Base-by-base conservation (phyloP, 2,888 invertebrate species). In the Bursaphelenchus okinawaensis region DNA sequence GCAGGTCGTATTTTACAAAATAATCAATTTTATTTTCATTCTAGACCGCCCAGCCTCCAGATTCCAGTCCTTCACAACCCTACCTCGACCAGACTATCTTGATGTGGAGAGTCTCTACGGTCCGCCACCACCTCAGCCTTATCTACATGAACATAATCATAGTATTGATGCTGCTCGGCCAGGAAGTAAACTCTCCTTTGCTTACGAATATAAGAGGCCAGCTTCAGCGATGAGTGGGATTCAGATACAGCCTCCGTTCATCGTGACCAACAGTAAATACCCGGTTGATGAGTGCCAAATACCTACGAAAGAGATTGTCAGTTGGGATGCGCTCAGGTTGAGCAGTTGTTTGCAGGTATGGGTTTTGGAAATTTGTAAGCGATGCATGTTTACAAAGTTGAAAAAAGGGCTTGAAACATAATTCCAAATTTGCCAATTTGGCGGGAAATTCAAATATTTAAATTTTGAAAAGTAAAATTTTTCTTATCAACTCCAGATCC, bases 21-120 rank as follows among this genome's bases (percentile, higher is more conserved):
- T n/a, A n/a, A n/a, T n/a, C n/a, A n/a, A n/a, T n/a, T n/a, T 7
- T 51, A 12, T 1, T n/a, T 24, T 7, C 1, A 16, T 55, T 65
- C 16, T 22, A 65, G 62, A 51, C 22, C 67, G 67, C 1, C 22
- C 68, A 0, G 68, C 64, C 0, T 76, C 75, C 6, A 68, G 75
- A 50, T 75, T 74, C 55, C 75, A 73, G 52, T 76, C 76, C 20
- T 75, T 76, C 58, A 68, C 70, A 52, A 75, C 75, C 4, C 67
- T 75, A 19, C 75, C 75, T 7, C 68, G 75, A 7, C 75, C 75
- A 8, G 75, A 75, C 52, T 70, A 72, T 29, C 59, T 74, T 40
- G 67, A 66, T 52, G 56, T 64, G 7, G 70, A 71, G 26, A 54
- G 54, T 26, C 19, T 54, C 12, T 54, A 54, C 19, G 54, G 54